Conservation (phyloP, 1,140 invertebrate genomes). For the Pseudachorutes palmiensis region DNA sequence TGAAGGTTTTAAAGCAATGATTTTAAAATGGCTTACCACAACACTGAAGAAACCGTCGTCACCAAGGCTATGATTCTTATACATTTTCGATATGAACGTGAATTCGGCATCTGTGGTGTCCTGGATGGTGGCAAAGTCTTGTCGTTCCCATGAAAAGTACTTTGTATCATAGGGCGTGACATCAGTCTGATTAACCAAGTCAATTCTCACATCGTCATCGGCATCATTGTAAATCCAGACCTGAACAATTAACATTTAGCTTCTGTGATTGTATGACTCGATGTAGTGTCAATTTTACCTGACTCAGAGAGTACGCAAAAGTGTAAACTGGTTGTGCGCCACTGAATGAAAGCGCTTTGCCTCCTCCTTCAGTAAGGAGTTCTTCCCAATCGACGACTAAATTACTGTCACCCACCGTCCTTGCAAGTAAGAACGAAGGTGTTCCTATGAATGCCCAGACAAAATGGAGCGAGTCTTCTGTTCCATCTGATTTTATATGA, state of each 20-base stretch:
- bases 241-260: slow-evolving; percentile 7
- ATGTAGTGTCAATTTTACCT: slow-evolving; percentile 7
- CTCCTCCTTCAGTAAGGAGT: neutral
- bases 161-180: slow-evolving; percentile 25
- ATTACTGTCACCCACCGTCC: slow-evolving; percentile 19
- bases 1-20: neutral
- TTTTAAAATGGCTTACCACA: slow-evolving; percentile 13
- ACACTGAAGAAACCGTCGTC: slow-evolving; percentile 25
- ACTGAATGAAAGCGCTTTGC: slow-evolving; percentile 11
- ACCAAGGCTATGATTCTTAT: slow-evolving; percentile 22
- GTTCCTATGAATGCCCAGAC: slow-evolving; percentile 34
- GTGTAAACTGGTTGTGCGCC: slow-evolving; percentile 16
- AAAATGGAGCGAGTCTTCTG: slow-evolving; percentile 29
- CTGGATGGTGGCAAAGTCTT: slow-evolving; percentile 3
- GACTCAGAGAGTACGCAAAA: slow-evolving; percentile 29
- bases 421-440: slow-evolving; percentile 28
- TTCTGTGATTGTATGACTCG: neutral
- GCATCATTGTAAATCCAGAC: slow-evolving; percentile 32
- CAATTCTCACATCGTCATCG: slow-evolving; percentile 20
- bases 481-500: slow-evolving; percentile 32
- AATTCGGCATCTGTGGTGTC: slow-evolving; percentile 17
- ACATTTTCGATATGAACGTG: slow-evolving; percentile 17
- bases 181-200: slow-evolving; percentile 26
- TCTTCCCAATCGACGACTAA: slow-evolving; percentile 26
- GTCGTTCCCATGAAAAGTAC: slow-evolving; percentile 30